Evolutionary conservation across 1,140 invertebrate genomes (phyloP), one percentile per base, ranked within the genome.

Genomic region (Sinonovacula constricta): DNA sequence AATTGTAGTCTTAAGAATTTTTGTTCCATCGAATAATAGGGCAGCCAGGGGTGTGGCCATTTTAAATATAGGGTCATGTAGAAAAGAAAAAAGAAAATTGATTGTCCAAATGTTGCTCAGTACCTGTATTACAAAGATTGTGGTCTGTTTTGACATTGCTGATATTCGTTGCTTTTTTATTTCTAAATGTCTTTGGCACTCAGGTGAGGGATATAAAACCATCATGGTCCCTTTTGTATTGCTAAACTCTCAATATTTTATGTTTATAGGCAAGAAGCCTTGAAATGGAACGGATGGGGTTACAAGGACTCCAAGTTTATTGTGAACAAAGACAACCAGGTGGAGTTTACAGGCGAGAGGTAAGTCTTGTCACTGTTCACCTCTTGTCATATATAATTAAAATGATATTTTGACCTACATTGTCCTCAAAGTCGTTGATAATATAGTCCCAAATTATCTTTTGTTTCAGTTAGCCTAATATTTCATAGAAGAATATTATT

Each of bases 281-380:
- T 99, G 7, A 99, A 98, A 92, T 99, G 97, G 97, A 98, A 99
- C 92, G 98, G 98, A 53, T 99, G 98, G 98, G 98, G 98, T 7
- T 99, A 99, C 92, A 96, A 95, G 79, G 97, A 99, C 91, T 96
- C 96, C 0, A 92, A 94, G 84, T 98, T 98, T 91, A 87, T 92
- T 66, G 87, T 95, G 0, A 90, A 93, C 84, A 88, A 92, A 82
- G 92, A 94, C 85, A 92, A 92, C 66, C 85, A 92, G 63, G 92
- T 97, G 26, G 92, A 94, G 81, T 97, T 98, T 85, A 94, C 93
- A 51, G 96, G 96, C 51, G 92, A 94, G 80, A 94, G 95, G 94
- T 96, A 91, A 74, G 74, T 71, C 15, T 45, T 7, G 18, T 7
- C 18, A 18, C 39, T 10, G 39, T 45, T 45, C 39, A 10, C 7